A percentile compares a stretch with the other conserved stretches of the same genome.
phyloP scores from a whole-genome alignment of 1,140 invertebrate genomes.

The Latrodectus geometricus region DNA sequence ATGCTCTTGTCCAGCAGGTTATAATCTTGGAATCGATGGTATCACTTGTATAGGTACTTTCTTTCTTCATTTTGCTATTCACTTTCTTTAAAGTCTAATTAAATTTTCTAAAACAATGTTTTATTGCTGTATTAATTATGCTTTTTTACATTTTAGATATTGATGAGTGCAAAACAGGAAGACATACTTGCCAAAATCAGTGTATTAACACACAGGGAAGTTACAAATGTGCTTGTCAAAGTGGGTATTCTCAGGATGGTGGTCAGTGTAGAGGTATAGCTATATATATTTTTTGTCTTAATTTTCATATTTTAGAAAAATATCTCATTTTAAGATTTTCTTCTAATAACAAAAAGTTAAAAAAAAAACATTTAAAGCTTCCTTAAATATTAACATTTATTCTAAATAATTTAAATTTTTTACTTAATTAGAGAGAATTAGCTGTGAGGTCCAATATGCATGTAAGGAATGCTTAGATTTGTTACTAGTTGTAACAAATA shows the following conservation, averaged over 20 bases:
- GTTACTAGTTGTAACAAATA: too few species aligned
- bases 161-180: constrained; percentile 83
- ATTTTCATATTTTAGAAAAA: neutral
- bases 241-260: constrained; percentile 83
- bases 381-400: too few species aligned
- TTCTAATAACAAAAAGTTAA: neutral
- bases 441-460: too few species aligned
- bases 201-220: constrained; percentile 90
- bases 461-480: too few species aligned
- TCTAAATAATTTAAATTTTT: too few species aligned
- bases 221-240: constrained; percentile 86
- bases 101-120: neutral
- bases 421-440: too few species aligned
- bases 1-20: constrained; percentile 65
- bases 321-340: constrained; percentile 8
- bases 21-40: constrained; percentile 78
- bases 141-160: constrained; percentile 73
- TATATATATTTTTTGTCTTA: neutral
- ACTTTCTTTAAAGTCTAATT: neutral
- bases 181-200: constrained; percentile 84
- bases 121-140: neutral
- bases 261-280: constrained; percentile 80
- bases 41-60: constrained; percentile 76
- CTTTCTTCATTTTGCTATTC: too few species aligned
- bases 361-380: neutral